A percentile compares a stretch with the other conserved stretches of the same genome.
Evolutionary conservation across 2,888 invertebrate species (phyloP).

Genomic region (Pelosia muscerda): DNA sequence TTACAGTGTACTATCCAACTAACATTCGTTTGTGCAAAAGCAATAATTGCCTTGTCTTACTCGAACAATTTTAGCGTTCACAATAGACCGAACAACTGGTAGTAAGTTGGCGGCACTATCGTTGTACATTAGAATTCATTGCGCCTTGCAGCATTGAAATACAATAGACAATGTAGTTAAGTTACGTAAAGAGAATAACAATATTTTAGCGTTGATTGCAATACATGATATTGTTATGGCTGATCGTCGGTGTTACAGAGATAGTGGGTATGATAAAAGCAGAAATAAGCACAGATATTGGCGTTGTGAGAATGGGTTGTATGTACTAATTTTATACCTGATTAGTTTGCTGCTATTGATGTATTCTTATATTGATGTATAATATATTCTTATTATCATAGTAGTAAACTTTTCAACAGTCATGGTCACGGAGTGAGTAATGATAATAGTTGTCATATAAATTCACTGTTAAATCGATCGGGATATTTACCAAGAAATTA

Average conservation of each 20-base stretch:
- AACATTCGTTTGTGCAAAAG: slow-evolving; percentile 14
- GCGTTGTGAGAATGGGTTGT: not conserved
- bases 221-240: slow-evolving; percentile 20
- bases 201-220: slow-evolving; percentile 31
- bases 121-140: slow-evolving; percentile 44
- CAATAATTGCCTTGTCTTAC: slow-evolving; percentile 33
- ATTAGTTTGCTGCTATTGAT: not conserved
- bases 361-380: too few species aligned
- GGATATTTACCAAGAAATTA: too few species aligned
- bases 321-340: not conserved
- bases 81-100: slow-evolving; percentile 22
- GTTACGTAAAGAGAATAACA: slow-evolving; percentile 28
- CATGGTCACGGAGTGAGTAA: too few species aligned
- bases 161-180: slow-evolving; percentile 47
- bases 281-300: slow-evolving; percentile 10
- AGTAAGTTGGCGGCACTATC: slow-evolving; percentile 38
- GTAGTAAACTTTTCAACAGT: too few species aligned
- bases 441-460: too few species aligned
- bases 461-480: too few species aligned
- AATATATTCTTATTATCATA: too few species aligned
- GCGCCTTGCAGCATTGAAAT: slow-evolving; percentile 46
- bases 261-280: slow-evolving; percentile 33
- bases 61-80: slow-evolving; percentile 17
- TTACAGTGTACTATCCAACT: not conserved
- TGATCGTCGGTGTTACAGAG: slow-evolving; percentile 19